Evolutionary conservation across 2,888 invertebrate species (phyloP).

Genomic region (Spialia ferax): DNA sequence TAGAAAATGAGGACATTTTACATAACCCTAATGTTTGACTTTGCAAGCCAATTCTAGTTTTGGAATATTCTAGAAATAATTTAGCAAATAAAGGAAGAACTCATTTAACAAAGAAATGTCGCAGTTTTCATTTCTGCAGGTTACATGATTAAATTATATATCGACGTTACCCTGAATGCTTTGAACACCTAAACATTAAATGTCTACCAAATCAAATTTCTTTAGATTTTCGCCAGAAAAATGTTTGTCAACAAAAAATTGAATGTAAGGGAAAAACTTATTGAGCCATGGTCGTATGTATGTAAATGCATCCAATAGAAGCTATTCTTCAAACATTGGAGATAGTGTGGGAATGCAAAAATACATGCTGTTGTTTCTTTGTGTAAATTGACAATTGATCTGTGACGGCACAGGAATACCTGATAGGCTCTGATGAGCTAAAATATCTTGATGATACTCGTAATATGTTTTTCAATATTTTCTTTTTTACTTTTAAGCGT

Average conservation of each 20-base stretch:
- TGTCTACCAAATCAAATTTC: too few species aligned
- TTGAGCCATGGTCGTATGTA: constrained; percentile 17
- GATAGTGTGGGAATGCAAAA: constrained; percentile 30
- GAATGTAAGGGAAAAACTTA: background rate
- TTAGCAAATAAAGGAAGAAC: too few species aligned
- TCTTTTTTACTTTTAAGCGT: too few species aligned
- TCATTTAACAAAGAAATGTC: too few species aligned
- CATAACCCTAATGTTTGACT: too few species aligned
- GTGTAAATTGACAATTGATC: constrained; percentile 33
- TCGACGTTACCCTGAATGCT: too few species aligned
- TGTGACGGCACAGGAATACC: background rate
- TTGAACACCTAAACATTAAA: too few species aligned
- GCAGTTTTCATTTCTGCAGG: too few species aligned
- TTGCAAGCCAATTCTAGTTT: too few species aligned
- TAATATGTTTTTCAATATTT: background rate
- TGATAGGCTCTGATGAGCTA: background rate
- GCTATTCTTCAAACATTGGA: constrained; percentile 13
- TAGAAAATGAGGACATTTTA: too few species aligned
- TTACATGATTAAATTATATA: too few species aligned
- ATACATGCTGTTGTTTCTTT: constrained; percentile 27
- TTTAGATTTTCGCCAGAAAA: background rate
- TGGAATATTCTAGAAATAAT: too few species aligned
- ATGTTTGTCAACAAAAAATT: background rate
- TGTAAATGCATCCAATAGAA: constrained; percentile 21
- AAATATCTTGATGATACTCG: background rate